A percentile compares a stretch with the other conserved stretches of the same genome.
These are phyloP conservation scores for Trissolcus japonicus DNA, from an alignment of 2,888 invertebrate species.

Conservation along the genomic window DNA sequence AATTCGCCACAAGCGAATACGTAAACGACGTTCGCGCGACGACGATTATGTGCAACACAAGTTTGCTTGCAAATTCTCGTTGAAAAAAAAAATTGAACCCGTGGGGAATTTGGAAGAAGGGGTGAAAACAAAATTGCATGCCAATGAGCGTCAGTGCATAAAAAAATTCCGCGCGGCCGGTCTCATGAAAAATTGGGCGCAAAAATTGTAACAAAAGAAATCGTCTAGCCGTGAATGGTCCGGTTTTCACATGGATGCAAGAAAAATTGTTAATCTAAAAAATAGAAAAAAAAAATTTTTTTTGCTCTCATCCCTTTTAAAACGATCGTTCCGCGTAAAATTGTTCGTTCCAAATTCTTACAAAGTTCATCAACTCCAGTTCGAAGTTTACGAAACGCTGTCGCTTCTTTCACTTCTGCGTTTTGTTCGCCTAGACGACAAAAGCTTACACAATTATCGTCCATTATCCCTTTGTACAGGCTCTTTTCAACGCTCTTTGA, in stretches of 20 bases:
- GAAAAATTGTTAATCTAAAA: background rate
- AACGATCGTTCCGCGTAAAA: no score
- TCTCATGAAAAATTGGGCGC: slow-evolving; percentile 41
- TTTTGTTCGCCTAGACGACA: background rate
- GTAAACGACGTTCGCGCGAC: slow-evolving; percentile 18
- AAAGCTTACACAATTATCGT: slow-evolving; percentile 34
- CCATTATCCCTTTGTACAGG: slow-evolving; percentile 20
- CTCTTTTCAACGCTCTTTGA: slow-evolving; percentile 3
- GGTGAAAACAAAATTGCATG: slow-evolving; percentile 33
- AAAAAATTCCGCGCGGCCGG: slow-evolving; percentile 18
- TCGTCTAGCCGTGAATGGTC: background rate
- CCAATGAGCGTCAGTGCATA: slow-evolving; percentile 17
- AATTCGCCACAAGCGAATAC: slow-evolving; percentile 15
- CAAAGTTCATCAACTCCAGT: background rate
- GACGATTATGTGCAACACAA: slow-evolving; percentile 22
- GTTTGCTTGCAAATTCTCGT: slow-evolving; percentile 27
- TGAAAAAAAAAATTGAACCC: background rate
- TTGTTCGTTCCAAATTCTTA: no score
- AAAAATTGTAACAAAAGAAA: slow-evolving; percentile 20
- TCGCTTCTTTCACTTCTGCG: background rate
- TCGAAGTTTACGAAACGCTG: background rate
- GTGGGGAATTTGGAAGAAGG: slow-evolving; percentile 16
- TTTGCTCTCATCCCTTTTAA: background rate
- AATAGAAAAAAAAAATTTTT: no score
- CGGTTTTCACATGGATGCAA: background rate